Conservation (phyloP, 2,113 vertebrate genomes). For the Apaloderma vittatum region DNA sequence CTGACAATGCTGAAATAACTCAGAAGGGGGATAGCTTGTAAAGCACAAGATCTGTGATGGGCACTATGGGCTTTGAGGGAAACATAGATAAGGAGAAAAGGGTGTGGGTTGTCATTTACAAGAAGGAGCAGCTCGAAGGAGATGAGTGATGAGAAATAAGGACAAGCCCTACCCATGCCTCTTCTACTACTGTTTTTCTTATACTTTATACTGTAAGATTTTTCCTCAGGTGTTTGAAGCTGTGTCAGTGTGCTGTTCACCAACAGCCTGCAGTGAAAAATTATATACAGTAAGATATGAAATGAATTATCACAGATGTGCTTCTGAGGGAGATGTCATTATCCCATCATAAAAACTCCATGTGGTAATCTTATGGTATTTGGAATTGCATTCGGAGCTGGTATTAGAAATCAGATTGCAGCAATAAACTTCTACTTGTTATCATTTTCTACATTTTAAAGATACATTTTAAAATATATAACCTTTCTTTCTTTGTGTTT, state of each 20-base stretch:
- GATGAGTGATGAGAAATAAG: background rate
- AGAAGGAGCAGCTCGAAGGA: background rate
- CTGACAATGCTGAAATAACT: background rate
- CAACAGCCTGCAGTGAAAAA: background rate
- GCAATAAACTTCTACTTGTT: background rate
- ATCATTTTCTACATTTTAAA: background rate
- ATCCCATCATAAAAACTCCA: background rate
- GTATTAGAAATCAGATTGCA: background rate
- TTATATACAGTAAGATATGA: background rate
- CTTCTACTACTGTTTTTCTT: background rate
- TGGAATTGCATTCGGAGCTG: background rate
- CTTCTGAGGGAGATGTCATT: background rate
- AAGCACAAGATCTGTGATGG: background rate
- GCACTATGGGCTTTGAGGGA: background rate
- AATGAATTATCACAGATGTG: background rate
- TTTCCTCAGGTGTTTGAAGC: background rate
- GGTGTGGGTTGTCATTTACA: accelerated
- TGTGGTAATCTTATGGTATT: background rate
- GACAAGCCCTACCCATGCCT: background rate
- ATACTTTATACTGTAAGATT: background rate
- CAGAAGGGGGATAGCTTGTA: background rate
- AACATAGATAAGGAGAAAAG: background rate
- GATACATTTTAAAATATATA: background rate
- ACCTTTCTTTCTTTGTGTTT: background rate
- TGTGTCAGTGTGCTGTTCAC: background rate